phyloP scores from a whole-genome alignment of 1,140 invertebrate species.

The Anastrepha ludens region DNA sequence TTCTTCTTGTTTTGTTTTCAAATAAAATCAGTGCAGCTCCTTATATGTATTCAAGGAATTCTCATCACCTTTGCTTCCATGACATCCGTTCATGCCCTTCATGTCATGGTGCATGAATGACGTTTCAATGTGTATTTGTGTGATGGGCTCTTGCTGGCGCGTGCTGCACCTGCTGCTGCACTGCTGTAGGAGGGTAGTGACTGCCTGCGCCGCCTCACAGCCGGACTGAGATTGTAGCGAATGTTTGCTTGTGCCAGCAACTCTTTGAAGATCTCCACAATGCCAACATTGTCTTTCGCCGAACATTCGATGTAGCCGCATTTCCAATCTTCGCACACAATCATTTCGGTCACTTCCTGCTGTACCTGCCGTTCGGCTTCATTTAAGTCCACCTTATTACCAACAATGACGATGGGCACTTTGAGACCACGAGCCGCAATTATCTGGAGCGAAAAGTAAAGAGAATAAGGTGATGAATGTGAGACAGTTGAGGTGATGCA shows the following conservation, averaged over 20 bases:
- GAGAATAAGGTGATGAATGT: no score
- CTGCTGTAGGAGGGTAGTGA: conserved; percentile 72
- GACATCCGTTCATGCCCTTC: conserved; percentile 51
- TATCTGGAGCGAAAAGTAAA: conserved; percentile 62
- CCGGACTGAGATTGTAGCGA: conserved; percentile 76
- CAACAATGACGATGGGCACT: conserved; percentile 77
- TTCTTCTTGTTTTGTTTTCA: not conserved
- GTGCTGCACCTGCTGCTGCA: conserved; percentile 7
- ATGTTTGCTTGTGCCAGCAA: conserved; percentile 77
- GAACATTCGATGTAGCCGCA: conserved; percentile 77
- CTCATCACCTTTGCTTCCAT: not conserved
- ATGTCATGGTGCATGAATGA: conserved; percentile 72
- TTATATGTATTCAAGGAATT: not conserved
- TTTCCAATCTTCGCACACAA: conserved; percentile 77
- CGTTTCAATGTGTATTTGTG: conserved; percentile 66
- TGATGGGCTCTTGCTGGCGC: conserved; percentile 59
- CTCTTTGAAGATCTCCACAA: conserved; percentile 74
- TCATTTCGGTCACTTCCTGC: conserved; percentile 74
- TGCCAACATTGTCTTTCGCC: conserved; percentile 76
- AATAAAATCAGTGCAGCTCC: conserved; percentile 4
- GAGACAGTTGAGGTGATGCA: no score
- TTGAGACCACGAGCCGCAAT: conserved; percentile 64
- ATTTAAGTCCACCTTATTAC: conserved; percentile 77
- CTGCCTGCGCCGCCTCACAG: conserved; percentile 75
- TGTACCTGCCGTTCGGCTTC: conserved; percentile 61